These are phyloP conservation scores for Dasypus novemcinctus DNA, from an alignment of 2,113 vertebrate species.

Conservation along the genomic window DNA sequence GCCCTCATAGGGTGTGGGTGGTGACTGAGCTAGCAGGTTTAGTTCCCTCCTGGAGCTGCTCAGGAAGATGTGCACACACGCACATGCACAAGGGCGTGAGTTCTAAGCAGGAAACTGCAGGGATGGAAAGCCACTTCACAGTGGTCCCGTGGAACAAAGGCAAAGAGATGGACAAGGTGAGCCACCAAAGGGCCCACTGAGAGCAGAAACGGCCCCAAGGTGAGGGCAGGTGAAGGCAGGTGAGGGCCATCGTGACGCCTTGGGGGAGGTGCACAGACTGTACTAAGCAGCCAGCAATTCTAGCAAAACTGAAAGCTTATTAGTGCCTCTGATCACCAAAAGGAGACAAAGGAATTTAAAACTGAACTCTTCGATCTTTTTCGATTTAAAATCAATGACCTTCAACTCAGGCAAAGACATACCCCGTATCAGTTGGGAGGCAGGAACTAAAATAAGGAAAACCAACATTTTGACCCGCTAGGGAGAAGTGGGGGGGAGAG, in stretches of 20 bases:
- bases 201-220: not conserved
- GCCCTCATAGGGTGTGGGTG: not conserved
- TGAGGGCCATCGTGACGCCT: not conserved
- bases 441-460: conserved; percentile 7
- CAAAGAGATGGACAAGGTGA: not conserved
- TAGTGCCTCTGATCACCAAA: not conserved
- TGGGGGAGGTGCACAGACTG: not conserved
- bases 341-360: conserved; percentile 15
- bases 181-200: not conserved
- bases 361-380: not conserved
- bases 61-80: not conserved
- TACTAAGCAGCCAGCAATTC: not conserved
- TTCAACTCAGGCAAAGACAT: not conserved
- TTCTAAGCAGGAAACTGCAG: not conserved
- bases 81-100: not conserved
- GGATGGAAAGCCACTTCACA: not conserved
- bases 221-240: not conserved
- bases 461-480: not conserved
- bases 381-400: not conserved
- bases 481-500: not conserved
- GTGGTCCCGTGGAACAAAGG: not conserved
- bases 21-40: not conserved
- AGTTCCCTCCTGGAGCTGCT: not conserved
- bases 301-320: not conserved
- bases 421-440: not conserved